Conservation (phyloP, 1,140 invertebrate genomes). For the Atta cephalotes region DNA sequence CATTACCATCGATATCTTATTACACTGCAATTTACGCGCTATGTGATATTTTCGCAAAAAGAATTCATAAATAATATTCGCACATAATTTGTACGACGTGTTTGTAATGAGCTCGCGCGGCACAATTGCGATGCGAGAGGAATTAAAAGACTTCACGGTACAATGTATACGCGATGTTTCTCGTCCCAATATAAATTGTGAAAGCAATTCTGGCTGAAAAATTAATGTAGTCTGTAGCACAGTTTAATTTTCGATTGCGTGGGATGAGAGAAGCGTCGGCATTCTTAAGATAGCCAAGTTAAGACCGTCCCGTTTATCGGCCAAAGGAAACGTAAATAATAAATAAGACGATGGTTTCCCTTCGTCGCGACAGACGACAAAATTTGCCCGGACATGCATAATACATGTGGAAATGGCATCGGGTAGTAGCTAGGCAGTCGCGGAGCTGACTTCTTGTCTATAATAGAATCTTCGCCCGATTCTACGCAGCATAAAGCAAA, state of each 20-base stretch:
- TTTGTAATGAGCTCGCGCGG: conserved; percentile 11
- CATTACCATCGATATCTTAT: conserved; percentile 49
- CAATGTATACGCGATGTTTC: conserved; percentile 13
- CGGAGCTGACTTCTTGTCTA: conserved; percentile 83
- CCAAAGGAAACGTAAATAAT: conserved; percentile 60
- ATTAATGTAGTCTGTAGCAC: conserved; percentile 16
- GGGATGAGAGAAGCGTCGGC: neutral
- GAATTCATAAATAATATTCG: conserved; percentile 43
- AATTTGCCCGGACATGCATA: conserved; percentile 84
- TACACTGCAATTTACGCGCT: conserved; percentile 39
- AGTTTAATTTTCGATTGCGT: conserved; percentile 2
- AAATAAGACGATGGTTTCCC: conserved; percentile 49
- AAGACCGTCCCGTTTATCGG: conserved; percentile 61
- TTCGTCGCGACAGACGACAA: conserved; percentile 81
- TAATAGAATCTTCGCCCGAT: conserved; percentile 85
- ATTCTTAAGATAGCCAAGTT: conserved; percentile 39
- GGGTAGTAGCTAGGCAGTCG: conserved; percentile 72
- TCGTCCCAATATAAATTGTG: conserved; percentile 31
- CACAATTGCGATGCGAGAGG: neutral
- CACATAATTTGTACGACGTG: conserved; percentile 2
- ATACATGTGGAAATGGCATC: conserved; percentile 83
- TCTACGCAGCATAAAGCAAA: conserved; percentile 82
- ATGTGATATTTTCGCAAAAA: conserved; percentile 43
- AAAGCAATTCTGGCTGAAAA: conserved; percentile 19
- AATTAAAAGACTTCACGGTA: conserved; percentile 37